Evolutionary conservation across 35 echinoderm and acorn worm species (phyloP).

Genomic region (Heliocidaris erythrogramma): DNA sequence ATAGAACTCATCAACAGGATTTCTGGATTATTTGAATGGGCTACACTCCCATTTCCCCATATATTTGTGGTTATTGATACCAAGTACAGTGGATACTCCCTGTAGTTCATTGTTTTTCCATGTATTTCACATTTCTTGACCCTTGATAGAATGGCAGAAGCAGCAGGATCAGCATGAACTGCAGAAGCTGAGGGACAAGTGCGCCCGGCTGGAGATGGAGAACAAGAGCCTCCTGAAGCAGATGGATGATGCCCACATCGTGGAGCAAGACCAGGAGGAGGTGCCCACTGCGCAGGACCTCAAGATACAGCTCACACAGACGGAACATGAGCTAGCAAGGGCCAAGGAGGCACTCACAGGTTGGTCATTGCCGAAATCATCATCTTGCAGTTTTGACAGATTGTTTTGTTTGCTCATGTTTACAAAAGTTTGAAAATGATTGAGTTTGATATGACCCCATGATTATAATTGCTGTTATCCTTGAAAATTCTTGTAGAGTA

Average conservation of each 20-base stretch:
- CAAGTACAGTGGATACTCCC: no score
- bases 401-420: neutral
- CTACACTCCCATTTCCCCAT: no score
- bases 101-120: neutral
- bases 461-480: neutral
- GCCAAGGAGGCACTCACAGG: conserved; percentile 93
- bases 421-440: neutral
- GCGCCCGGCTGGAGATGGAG: conserved; percentile 63
- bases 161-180: conserved; percentile 75
- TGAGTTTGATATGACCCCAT: neutral
- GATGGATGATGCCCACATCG: conserved; percentile 75
- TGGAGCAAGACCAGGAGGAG: conserved; percentile 63
- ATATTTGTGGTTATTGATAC: neutral
- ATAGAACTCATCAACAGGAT: no score
- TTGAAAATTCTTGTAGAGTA: no score
- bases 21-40: no score
- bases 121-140: neutral
- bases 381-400: no score
- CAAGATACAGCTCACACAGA: conserved; percentile 87
- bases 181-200: conserved; percentile 62
- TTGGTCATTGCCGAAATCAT: neutral
- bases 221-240: conserved; percentile 82
- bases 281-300: conserved; percentile 73
- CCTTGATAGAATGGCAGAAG: conserved; percentile 82
- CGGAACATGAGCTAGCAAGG: conserved; percentile 85